Evolutionary conservation across 2,797 vertebrate genomes (phyloP).

Genomic region (Nyctalus aviator): DNA sequence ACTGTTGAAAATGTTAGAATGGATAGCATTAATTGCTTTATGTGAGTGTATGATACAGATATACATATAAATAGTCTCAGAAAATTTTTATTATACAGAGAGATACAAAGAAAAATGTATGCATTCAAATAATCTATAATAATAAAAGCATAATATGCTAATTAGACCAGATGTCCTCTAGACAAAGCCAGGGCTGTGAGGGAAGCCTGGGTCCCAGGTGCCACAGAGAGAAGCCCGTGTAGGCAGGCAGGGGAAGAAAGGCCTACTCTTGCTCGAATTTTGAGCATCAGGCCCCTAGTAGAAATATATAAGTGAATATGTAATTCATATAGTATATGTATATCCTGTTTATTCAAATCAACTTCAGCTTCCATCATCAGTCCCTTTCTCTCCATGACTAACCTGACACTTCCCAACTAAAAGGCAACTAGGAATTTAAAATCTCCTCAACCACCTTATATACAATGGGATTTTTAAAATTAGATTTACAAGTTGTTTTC

Average conservation of each 20-base stretch:
- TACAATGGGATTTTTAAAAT: not conserved
- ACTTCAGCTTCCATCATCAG: not conserved
- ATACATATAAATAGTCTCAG: not conserved
- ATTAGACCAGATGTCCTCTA: too few relatives aligned
- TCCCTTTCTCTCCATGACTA: not conserved
- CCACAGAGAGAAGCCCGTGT: too few relatives aligned
- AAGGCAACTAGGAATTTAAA: not conserved
- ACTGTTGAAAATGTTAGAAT: not conserved
- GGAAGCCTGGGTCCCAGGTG: too few relatives aligned
- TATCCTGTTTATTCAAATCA: not conserved
- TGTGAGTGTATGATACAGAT: not conserved
- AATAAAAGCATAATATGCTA: too few relatives aligned
- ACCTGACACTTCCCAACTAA: not conserved
- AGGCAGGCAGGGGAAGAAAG: too few relatives aligned
- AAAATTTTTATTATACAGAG: not conserved
- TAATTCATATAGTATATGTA: not conserved
- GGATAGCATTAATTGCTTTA: not conserved
- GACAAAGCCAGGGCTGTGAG: too few relatives aligned
- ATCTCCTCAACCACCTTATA: not conserved
- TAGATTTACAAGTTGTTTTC: constrained; percentile 1
- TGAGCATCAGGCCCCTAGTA: not conserved
- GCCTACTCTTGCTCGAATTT: too few relatives aligned
- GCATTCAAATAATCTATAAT: not conserved
- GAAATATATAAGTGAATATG: not conserved
- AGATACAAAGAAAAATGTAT: not conserved